Evolutionary conservation across 2,888 invertebrate species (phyloP), one percentile per base, ranked within the genome.

Genomic region (Didymodactylos carnosus): DNA sequence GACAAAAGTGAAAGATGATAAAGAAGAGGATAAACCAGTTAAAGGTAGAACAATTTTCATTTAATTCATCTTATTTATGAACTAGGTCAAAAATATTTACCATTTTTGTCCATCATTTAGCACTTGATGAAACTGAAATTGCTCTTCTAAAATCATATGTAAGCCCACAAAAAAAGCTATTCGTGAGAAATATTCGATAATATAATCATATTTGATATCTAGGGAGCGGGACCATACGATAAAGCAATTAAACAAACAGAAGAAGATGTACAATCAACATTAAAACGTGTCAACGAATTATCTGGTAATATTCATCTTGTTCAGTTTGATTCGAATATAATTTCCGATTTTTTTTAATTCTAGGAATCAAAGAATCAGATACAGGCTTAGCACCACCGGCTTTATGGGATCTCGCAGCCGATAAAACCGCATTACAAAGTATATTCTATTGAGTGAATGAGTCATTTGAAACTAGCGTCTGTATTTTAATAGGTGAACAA

Each of bases 151-250:
- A 98, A 84, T 91, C 93, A 75, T 98, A 97, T 83, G 92, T 92
- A 87, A 90, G 91, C 89, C 77, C 71, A 13, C 16, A 23, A 2
- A 1, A 25, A 14, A 25, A n/a, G 16, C 3, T 11, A 39, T 16
- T 6, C 70, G 14, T 14, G 51, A 69, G 40, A 19, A 75, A 76
- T 40, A 8, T 71, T 8, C 35, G 27, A 39, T 69, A 70, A 76
- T 81, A 41, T 69, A 27, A 41, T 76, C 35, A 29, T 69, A 70
- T 77, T 81, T 41, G 46, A 23, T 40, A 76, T 78, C 39, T 80
- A 91, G 91, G 97, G 98, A 19, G 94, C 94, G 86, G 97, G 97
- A 23, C 95, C 95, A 80, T 98, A 98, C 82, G 92, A 92, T 76
- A 92, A 92, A 83, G 88, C 90, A 74, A 94, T 98, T 76, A 98